A percentile compares a stretch with the other conserved stretches of the same genome.
phyloP scores from a whole-genome alignment of 2,888 invertebrate species.

The Oxyscelio sp. region DNA sequence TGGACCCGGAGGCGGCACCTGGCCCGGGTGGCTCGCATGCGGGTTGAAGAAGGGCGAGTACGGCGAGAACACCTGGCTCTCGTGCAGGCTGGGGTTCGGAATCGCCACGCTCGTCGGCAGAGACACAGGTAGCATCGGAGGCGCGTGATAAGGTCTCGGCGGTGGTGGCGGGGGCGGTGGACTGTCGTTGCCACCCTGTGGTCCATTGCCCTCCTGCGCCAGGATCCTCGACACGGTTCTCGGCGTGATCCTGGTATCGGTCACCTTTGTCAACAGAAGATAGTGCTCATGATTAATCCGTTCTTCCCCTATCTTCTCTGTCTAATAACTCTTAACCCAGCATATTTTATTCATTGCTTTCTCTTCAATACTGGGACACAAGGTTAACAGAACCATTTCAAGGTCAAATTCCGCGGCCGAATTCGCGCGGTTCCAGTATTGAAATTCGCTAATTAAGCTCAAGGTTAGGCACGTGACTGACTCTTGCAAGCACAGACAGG shows the following conservation, averaged over 20 bases:
- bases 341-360: constrained; percentile 61
- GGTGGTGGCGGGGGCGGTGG: constrained; percentile 90
- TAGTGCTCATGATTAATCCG: too few relatives aligned
- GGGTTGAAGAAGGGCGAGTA: constrained; percentile 96
- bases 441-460: constrained; percentile 20
- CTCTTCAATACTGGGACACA: not conserved
- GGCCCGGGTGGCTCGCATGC: constrained; percentile 86
- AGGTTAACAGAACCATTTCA: not conserved
- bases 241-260: constrained; percentile 97
- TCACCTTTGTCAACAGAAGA: constrained; percentile 89
- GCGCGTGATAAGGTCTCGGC: constrained; percentile 93
- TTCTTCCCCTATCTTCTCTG: too few relatives aligned
- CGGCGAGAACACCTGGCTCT: constrained; percentile 97
- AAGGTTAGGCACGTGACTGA: constrained; percentile 2
- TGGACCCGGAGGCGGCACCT: constrained; percentile 86
- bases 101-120: constrained; percentile 98
- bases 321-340: constrained; percentile 3
- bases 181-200: constrained; percentile 90
- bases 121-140: constrained; percentile 95
- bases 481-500: constrained; percentile 14
- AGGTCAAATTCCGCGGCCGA: too few relatives aligned
- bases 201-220: constrained; percentile 94
- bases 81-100: constrained; percentile 98
- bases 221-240: constrained; percentile 96
- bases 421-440: constrained; percentile 2